Base-by-base conservation (phyloP, 1,140 invertebrate genomes). In the Nebria ingens region DNA sequence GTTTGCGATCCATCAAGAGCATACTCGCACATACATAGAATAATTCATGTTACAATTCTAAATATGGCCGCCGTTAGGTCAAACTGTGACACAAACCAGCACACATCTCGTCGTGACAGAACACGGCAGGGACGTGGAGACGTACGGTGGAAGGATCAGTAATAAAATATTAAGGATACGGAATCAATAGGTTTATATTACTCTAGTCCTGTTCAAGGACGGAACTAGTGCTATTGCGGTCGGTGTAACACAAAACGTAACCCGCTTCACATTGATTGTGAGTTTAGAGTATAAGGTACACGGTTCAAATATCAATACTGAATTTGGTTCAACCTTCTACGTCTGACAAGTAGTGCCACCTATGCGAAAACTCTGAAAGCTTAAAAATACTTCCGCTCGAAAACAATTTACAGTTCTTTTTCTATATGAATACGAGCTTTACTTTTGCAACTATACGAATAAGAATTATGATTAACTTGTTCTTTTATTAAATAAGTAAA, bases 141-240 rank as follows among this genome's bases (percentile, higher is more conserved):
- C n/a, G n/a, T n/a, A n/a, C n/a, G n/a, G n/a, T n/a, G n/a, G n/a
- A n/a, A n/a, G n/a, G n/a, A n/a, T n/a, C n/a, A n/a, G 25, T 34
- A 45, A 45, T 45, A 45, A 45, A 45, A 45, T 45, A 45, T 45
- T 45, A 45, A 45, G 40, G 40, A 45, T 45, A 45, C 15, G 40
- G 40, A 45, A 45, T 45, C 40, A 45, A 45, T 45, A 45, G 40
- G 40, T 45, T 45, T 45, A 45, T 45, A 45, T 45, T 45, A 12
- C 40, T 45, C 9, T 45, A 45, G 40, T 45, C 4, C 40, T n/a
- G 6, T 45, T 17, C 40, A 45, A 45, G 40, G 40, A 45, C 40
- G 40, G 17, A 45, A n/a, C n/a, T n/a, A n/a, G n/a, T n/a, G n/a
- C n/a, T n/a, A n/a, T n/a, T 45, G 15, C 15, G 15, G 15, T 6